Percentiles rank a stretch among this genome's conserved stretches.
Conservation (phyloP, 2,888 invertebrate genomes). For the Latheticus oryzae region DNA sequence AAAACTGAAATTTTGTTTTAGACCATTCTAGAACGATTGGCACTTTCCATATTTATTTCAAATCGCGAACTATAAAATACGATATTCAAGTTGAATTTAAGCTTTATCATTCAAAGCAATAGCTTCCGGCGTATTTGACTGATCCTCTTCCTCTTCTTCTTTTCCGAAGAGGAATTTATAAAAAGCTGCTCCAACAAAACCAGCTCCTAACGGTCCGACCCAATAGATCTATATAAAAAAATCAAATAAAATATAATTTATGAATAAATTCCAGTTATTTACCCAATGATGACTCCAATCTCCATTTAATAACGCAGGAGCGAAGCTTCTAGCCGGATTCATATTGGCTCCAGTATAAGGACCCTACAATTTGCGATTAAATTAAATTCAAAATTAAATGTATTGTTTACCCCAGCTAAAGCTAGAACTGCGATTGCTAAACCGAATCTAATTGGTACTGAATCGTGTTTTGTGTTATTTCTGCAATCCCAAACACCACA, state of each 20-base stretch:
- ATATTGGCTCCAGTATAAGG: slow-evolving; percentile 75
- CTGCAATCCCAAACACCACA: slow-evolving; percentile 81
- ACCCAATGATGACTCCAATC: slow-evolving; percentile 78
- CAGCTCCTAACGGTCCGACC: slow-evolving; percentile 60
- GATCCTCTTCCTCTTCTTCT: slow-evolving; percentile 49
- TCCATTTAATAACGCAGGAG: slow-evolving; percentile 77
- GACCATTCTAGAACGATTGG: too few relatives aligned
- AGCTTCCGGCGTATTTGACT: slow-evolving; percentile 54
- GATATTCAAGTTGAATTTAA: too few relatives aligned
- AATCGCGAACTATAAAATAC: background rate
- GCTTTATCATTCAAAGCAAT: slow-evolving; percentile 59
- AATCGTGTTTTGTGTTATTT: slow-evolving; percentile 74
- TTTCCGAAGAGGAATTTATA: slow-evolving; percentile 60
- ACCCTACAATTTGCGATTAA: slow-evolving; percentile 54
- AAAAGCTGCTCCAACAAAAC: slow-evolving; percentile 57
- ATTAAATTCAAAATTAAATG: too few relatives aligned
- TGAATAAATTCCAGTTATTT: slow-evolving; percentile 52
- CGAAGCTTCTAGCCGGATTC: slow-evolving; percentile 78
- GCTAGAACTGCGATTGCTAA: slow-evolving; percentile 75
- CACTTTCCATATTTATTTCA: too few relatives aligned
- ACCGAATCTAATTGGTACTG: slow-evolving; percentile 75
- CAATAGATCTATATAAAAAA: slow-evolving; percentile 59
- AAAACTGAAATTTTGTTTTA: too few relatives aligned
- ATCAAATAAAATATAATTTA: slow-evolving; percentile 6
- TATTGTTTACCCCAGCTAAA: slow-evolving; percentile 74